These are phyloP conservation scores for Copidosoma floridanum DNA, from an alignment of 1,140 invertebrate species.

Conservation along the genomic window DNA sequence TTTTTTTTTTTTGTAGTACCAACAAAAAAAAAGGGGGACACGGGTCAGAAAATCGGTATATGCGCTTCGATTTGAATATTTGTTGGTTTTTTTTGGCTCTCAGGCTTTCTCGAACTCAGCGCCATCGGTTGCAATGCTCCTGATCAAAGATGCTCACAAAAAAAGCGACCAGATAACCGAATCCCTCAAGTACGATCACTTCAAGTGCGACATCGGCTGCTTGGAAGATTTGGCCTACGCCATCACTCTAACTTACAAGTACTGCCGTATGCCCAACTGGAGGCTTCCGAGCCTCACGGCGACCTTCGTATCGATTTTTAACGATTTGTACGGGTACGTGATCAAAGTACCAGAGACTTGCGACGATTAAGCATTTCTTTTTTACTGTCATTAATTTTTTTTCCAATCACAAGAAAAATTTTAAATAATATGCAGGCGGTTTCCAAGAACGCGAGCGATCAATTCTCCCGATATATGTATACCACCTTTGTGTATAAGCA, in stretches of 20 bases:
- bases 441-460: too few relatives aligned
- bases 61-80: too few relatives aligned
- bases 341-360: background rate
- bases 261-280: conserved; percentile 10
- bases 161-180: background rate
- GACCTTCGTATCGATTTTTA: background rate
- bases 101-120: background rate
- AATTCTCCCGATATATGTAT: too few relatives aligned
- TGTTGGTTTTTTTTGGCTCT: background rate
- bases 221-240: conserved; percentile 9
- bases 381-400: background rate
- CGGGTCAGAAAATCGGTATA: too few relatives aligned
- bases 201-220: background rate
- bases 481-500: too few relatives aligned
- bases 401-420: too few relatives aligned
- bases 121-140: too few relatives aligned
- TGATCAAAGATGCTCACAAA: background rate
- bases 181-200: background rate
- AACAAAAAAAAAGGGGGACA: too few relatives aligned
- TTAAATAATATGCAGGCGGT: too few relatives aligned
- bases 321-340: conserved; percentile 6
- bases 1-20: too few relatives aligned
- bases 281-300: background rate
- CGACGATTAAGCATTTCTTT: background rate
- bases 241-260: background rate